phyloP scores from a whole-genome alignment of 2,113 vertebrate species.

The Protobothrops mucrosquamatus region DNA sequence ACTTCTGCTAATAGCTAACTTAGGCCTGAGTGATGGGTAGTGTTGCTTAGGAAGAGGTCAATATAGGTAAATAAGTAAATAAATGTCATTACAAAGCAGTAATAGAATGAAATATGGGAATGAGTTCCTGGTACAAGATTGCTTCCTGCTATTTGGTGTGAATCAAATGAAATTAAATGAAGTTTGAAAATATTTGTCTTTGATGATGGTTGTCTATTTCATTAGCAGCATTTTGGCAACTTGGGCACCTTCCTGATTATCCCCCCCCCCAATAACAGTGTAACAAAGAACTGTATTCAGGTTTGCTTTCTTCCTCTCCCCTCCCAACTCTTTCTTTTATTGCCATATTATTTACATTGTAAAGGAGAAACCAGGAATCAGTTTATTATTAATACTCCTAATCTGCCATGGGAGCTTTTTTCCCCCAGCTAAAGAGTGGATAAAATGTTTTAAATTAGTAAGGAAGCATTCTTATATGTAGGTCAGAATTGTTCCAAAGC shows the following conservation, averaged over 20 bases:
- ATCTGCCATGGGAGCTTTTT: neutral
- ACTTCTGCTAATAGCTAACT: slow-evolving; percentile 17
- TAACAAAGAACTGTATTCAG: neutral
- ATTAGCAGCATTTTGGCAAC: neutral
- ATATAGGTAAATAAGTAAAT: slow-evolving; percentile 20
- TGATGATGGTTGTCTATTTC: neutral
- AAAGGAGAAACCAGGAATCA: neutral
- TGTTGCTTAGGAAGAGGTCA: slow-evolving; percentile 24
- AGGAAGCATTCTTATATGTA: neutral
- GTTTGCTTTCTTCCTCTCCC: neutral
- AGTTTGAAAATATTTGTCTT: neutral
- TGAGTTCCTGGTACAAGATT: slow-evolving; percentile 20
- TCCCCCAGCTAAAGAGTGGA: neutral
- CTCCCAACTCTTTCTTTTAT: neutral
- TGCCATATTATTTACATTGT: neutral
- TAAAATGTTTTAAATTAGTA: neutral
- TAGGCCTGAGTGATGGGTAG: neutral
- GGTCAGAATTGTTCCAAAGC: neutral
- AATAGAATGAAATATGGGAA: neutral
- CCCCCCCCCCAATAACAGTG: neutral
- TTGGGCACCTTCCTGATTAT: neutral
- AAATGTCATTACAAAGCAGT: slow-evolving; percentile 17
- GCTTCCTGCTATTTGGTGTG: neutral
- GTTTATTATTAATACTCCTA: neutral
- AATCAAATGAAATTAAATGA: no score